phyloP scores from a whole-genome alignment of 1,140 invertebrate genomes.

The Atta texana region DNA sequence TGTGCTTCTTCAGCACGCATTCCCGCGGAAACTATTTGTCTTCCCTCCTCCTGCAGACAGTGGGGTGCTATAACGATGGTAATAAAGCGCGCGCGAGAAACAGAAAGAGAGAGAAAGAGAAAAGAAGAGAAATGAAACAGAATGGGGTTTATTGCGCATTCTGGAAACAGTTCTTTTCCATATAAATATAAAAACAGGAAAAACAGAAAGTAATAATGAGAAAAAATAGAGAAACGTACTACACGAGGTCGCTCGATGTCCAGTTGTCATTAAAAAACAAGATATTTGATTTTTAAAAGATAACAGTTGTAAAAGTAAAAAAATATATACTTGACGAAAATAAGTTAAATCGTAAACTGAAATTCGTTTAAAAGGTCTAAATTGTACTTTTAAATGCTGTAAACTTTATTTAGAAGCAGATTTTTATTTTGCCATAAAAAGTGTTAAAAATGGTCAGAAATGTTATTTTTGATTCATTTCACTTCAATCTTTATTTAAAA shows the following conservation, averaged over 20 bases:
- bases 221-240: background rate
- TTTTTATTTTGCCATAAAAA: too few species aligned
- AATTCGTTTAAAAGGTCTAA: too few species aligned
- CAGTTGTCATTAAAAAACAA: background rate
- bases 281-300: background rate
- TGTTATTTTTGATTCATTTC: too few species aligned
- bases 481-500: too few species aligned
- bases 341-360: background rate
- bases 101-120: background rate
- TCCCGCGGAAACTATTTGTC: constrained; percentile 40
- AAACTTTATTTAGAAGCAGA: too few species aligned
- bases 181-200: background rate
- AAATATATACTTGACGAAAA: background rate
- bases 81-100: constrained; percentile 31
- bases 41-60: background rate
- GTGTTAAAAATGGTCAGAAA: too few species aligned
- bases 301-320: constrained; percentile 13
- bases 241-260: background rate
- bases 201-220: background rate
- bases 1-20: constrained; percentile 2
- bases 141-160: constrained; percentile 20
- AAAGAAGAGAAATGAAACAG: constrained; percentile 10
- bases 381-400: too few species aligned
- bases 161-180: background rate
- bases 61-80: background rate